These are phyloP conservation scores for Dermochelys coriacea DNA, from an alignment of 2,797 vertebrate species.

Conservation along the genomic window DNA sequence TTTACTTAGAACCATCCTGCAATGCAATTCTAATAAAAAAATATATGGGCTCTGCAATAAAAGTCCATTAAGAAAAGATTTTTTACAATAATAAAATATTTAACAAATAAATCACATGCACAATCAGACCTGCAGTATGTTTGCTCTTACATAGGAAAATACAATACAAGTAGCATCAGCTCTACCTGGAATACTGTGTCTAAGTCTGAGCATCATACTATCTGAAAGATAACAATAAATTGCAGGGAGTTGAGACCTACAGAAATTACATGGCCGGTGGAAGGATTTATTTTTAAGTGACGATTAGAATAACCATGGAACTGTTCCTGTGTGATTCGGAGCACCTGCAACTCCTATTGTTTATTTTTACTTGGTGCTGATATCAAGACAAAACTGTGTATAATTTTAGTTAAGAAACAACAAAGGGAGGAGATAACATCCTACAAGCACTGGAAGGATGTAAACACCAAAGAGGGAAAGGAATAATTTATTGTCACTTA, in stretches of 20 bases:
- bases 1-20: neutral
- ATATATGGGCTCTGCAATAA: neutral
- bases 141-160: neutral
- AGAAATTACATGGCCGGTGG: neutral
- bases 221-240: neutral
- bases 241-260: neutral
- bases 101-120: neutral
- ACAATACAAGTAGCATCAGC: neutral
- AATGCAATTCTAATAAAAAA: neutral
- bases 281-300: neutral
- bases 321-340: neutral
- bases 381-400: fast-evolving
- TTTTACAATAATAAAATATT: neutral
- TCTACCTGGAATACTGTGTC: neutral
- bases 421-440: neutral
- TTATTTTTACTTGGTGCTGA: neutral
- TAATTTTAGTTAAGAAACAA: neutral
- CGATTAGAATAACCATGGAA: neutral
- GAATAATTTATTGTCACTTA: neutral
- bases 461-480: neutral
- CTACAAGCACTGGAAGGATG: neutral
- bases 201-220: neutral
- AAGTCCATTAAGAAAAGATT: neutral
- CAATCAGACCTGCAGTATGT: neutral
- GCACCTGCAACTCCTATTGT: neutral